These are phyloP conservation scores for Proterorhinus semilunaris DNA, from an alignment of 2,113 vertebrate genomes.

Conservation along the genomic window DNA sequence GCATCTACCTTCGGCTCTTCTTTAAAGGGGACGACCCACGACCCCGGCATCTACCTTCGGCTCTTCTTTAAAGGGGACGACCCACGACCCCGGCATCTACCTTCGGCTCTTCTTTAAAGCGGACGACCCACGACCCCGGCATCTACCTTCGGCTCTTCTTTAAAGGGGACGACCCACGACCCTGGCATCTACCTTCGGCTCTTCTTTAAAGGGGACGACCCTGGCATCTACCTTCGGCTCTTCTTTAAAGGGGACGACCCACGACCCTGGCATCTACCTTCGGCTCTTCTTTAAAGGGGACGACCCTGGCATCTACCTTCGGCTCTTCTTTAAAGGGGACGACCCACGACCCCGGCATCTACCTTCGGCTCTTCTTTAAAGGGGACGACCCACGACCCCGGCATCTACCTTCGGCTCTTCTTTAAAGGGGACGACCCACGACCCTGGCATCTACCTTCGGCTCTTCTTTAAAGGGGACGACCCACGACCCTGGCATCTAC, in stretches of 20 bases:
- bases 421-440: no score
- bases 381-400: no score
- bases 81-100: slow-evolving; percentile 49
- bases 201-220: no score
- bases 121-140: slow-evolving; percentile 50
- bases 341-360: slow-evolving; percentile 50
- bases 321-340: no score
- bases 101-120: no score
- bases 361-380: no score
- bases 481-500: slow-evolving; percentile 49
- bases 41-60: slow-evolving; percentile 38
- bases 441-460: slow-evolving; percentile 38
- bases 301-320: slow-evolving; percentile 46
- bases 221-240: slow-evolving; percentile 36
- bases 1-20: slow-evolving; percentile 35
- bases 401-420: slow-evolving; percentile 35
- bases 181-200: slow-evolving; percentile 37
- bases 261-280: slow-evolving; percentile 47
- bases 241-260: no score
- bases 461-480: no score
- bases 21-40: no score
- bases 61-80: no score
- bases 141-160: slow-evolving; percentile 35
- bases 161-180: no score
- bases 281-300: no score